Evolutionary conservation across 30 jellyfish, hydroid and myxozoan species (phyloP).

Genomic region (Cassiopea andromeda): DNA sequence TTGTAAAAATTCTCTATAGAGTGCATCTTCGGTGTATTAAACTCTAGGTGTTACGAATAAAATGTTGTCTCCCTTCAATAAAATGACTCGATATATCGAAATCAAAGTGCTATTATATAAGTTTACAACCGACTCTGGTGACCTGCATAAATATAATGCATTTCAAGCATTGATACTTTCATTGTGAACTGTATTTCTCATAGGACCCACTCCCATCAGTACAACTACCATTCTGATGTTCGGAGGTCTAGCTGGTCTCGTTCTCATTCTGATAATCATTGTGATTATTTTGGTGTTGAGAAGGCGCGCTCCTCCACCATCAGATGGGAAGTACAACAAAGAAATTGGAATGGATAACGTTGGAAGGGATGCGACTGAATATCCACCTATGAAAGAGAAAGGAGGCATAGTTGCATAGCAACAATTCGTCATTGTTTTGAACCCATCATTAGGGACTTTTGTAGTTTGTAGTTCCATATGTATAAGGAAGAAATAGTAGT

Average conservation of each 20-base stretch:
- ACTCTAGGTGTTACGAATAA: too few relatives aligned
- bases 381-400: not conserved
- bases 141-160: too few relatives aligned
- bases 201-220: not conserved
- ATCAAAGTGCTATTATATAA: not conserved
- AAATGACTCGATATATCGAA: too few relatives aligned
- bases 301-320: not conserved
- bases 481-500: not conserved
- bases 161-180: too few relatives aligned
- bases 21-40: too few relatives aligned
- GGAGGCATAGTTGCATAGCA: not conserved
- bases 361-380: not conserved
- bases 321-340: not conserved
- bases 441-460: not conserved
- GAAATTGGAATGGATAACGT: slow-evolving; percentile 2
- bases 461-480: not conserved
- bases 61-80: too few relatives aligned
- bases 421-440: not conserved
- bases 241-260: not conserved
- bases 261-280: not conserved
- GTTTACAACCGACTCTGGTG: too few relatives aligned
- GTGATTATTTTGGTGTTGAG: not conserved
- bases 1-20: too few relatives aligned
- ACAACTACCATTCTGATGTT: not conserved
- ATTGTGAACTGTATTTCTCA: too few relatives aligned